Conservation (phyloP, 2,888 invertebrate species). For the Amorpha juglandis region DNA sequence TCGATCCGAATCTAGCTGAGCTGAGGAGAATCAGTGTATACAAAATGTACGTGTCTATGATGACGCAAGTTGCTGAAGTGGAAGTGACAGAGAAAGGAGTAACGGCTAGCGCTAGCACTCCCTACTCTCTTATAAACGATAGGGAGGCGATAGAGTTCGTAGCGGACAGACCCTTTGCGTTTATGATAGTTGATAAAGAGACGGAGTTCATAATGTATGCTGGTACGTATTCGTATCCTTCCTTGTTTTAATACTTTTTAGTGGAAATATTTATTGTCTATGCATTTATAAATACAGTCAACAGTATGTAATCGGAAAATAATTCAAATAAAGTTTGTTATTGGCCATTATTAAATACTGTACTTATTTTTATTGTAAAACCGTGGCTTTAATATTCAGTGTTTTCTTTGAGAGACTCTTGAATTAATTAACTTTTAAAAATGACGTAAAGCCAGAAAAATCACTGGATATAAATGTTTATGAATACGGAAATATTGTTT, state of each 20-base stretch:
- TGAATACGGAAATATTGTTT: no score
- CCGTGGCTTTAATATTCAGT: no score
- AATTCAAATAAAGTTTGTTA: no score
- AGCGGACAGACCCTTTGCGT: conserved; percentile 63
- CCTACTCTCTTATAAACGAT: conserved; percentile 43
- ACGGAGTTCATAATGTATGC: conserved; percentile 65
- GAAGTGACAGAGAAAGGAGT: conserved; percentile 62
- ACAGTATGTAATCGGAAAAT: background rate
- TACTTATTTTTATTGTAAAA: no score
- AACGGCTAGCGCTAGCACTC: conserved; percentile 36
- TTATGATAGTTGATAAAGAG: conserved; percentile 58
- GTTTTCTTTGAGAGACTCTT: no score
- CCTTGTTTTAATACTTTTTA: conserved; percentile 12
- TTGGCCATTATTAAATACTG: no score
- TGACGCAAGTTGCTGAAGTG: conserved; percentile 60
- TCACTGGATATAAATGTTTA: no score
- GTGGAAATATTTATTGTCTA: background rate
- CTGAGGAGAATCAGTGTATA: conserved; percentile 59
- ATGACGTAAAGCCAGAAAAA: no score
- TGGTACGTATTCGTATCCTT: conserved; percentile 55
- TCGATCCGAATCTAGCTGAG: conserved; percentile 56
- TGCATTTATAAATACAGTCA: conserved; percentile 8
- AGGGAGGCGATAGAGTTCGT: conserved; percentile 46
- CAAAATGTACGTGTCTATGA: conserved; percentile 55
- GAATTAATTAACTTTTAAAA: no score